Conservation (phyloP, 1,140 invertebrate genomes). For the Zaprionus ghesquierei region DNA sequence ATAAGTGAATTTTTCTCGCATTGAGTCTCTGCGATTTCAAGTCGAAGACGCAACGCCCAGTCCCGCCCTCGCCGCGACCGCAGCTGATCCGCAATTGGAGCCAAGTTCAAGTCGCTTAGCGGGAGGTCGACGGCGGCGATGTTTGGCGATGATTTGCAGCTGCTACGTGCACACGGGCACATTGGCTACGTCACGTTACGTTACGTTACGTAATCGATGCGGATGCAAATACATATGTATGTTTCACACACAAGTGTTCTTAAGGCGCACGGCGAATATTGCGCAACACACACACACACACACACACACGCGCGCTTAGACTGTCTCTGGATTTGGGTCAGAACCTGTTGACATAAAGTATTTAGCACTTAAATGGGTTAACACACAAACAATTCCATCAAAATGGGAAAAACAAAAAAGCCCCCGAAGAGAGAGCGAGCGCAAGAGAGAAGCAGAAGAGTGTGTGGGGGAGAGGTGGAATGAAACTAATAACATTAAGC, state of each 20-base stretch:
- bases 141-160: constrained; percentile 23
- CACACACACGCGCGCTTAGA: background rate
- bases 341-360: constrained; percentile 71
- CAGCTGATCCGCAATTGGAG: constrained; percentile 28
- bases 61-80: background rate
- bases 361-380: constrained; percentile 59
- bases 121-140: constrained; percentile 15
- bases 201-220: constrained; percentile 1
- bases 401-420: too few relatives aligned
- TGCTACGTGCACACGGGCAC: background rate
- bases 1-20: constrained; percentile 63
- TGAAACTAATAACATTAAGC: constrained; percentile 65
- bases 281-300: background rate
- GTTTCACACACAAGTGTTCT: background rate
- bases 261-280: too few relatives aligned
- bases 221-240: background rate
- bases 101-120: constrained; percentile 44
- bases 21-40: constrained; percentile 45
- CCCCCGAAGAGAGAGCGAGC: background rate
- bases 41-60: constrained; percentile 7
- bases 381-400: constrained; percentile 58
- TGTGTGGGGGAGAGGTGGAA: background rate
- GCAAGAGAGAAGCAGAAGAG: too few relatives aligned
- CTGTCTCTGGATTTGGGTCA: constrained; percentile 62
- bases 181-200: background rate